A percentile compares a stretch with the other conserved stretches of the same genome.
phyloP scores from a whole-genome alignment of 2,113 vertebrate species.

The Neomonachus schauinslandi region DNA sequence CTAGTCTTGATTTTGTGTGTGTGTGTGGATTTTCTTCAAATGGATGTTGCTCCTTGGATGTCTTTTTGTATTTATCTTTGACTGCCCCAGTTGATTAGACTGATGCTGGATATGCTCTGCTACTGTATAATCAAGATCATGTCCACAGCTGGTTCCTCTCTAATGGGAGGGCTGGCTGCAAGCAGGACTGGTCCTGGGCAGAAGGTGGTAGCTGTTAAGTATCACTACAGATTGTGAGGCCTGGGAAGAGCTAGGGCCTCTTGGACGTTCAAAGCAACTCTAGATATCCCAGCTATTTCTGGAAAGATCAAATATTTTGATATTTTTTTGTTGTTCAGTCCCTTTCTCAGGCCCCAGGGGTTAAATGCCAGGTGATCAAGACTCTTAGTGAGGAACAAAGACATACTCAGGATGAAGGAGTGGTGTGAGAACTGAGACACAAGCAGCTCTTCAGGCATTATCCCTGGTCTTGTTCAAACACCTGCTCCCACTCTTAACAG shows the following conservation, averaged over 20 bases:
- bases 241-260: background rate
- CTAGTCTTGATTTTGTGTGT: background rate
- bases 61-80: background rate
- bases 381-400: too few relatives aligned
- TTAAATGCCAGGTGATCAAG: background rate
- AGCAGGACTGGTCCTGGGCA: background rate
- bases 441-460: fast-evolving
- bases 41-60: background rate
- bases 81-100: background rate
- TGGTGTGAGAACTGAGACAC: fast-evolving
- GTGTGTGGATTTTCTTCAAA: background rate
- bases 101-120: background rate
- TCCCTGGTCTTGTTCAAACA: background rate
- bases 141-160: background rate
- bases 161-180: background rate
- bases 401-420: background rate
- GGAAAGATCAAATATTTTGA: background rate
- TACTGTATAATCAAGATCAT: fast-evolving
- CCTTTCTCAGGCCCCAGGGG: too few relatives aligned
- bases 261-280: background rate
- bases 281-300: too few relatives aligned
- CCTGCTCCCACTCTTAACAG: background rate
- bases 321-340: background rate
- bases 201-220: background rate
- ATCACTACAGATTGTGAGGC: background rate